These are phyloP conservation scores for Chlamydotis undulata DNA, from an alignment of 2,113 vertebrate species.

Conservation along the genomic window DNA sequence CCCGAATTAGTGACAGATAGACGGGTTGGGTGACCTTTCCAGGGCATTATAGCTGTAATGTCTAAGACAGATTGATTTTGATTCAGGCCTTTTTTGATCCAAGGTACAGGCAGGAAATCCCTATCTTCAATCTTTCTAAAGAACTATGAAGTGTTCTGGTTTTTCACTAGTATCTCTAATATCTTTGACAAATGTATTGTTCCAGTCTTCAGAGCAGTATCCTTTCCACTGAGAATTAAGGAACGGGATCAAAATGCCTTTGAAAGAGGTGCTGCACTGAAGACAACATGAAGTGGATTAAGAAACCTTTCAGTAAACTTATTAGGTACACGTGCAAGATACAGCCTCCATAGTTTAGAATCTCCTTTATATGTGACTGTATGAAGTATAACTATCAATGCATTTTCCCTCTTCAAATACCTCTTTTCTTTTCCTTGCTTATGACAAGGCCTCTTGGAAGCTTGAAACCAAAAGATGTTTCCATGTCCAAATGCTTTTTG, in stretches of 20 bases:
- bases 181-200: neutral
- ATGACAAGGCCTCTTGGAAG: conserved; percentile 40
- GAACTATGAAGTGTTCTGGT: neutral
- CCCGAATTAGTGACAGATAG: neutral
- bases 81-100: neutral
- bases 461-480: conserved; percentile 36
- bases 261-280: conserved; percentile 27
- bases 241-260: neutral
- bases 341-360: neutral
- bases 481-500: conserved; percentile 49
- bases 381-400: neutral
- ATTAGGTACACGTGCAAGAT: neutral
- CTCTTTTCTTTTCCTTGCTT: conserved; percentile 57
- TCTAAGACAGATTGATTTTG: neutral
- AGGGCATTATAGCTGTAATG: neutral
- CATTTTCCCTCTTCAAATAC: neutral
- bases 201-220: conserved; percentile 9
- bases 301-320: neutral
- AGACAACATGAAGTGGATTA: neutral
- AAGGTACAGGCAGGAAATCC: neutral
- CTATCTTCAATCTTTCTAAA: neutral
- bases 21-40: neutral
- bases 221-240: neutral
- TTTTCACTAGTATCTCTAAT: neutral
- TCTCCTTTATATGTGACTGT: conserved; percentile 15